Evolutionary conservation across 2,888 invertebrate species (phyloP).

Genomic region (Cryptocheilus praepositus): DNA sequence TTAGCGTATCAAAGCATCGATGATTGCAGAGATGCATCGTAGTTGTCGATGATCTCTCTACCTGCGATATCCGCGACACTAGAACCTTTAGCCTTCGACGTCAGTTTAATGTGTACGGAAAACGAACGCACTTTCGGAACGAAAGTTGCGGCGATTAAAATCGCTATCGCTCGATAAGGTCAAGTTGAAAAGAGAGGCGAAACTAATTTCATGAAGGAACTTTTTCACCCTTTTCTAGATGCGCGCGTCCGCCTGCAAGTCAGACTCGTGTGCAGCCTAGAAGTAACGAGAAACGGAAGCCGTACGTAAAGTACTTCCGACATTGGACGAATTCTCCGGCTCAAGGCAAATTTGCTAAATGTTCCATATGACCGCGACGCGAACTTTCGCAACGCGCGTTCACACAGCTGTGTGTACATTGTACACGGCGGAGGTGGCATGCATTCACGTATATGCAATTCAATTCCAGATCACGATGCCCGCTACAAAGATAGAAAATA

Average conservation of each 20-base stretch:
- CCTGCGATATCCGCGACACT: constrained; percentile 55
- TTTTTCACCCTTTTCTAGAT: too few species aligned
- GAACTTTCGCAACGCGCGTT: not conserved
- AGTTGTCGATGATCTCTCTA: constrained; percentile 22
- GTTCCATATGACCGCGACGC: not conserved
- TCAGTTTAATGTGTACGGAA: constrained; percentile 33
- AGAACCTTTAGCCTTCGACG: constrained; percentile 51
- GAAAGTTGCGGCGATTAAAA: too few species aligned
- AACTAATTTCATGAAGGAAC: too few species aligned
- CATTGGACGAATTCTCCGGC: not conserved
- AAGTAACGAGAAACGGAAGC: not conserved
- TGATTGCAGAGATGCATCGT: constrained; percentile 28
- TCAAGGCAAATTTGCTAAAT: not conserved
- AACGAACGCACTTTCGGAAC: constrained; percentile 11
- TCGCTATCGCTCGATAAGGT: too few species aligned
- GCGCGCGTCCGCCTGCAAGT: too few species aligned
- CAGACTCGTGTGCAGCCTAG: not conserved
- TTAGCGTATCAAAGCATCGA: constrained; percentile 10
- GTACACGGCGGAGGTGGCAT: not conserved
- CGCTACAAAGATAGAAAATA: too few species aligned
- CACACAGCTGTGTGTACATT: not conserved
- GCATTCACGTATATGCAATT: too few species aligned
- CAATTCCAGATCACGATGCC: too few species aligned
- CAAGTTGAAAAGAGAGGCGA: too few species aligned
- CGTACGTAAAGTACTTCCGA: not conserved